Percentiles rank a stretch among this genome's conserved stretches.
phyloP scores from a whole-genome alignment of 2,113 vertebrate species.

The Paraplagusia blochii region DNA sequence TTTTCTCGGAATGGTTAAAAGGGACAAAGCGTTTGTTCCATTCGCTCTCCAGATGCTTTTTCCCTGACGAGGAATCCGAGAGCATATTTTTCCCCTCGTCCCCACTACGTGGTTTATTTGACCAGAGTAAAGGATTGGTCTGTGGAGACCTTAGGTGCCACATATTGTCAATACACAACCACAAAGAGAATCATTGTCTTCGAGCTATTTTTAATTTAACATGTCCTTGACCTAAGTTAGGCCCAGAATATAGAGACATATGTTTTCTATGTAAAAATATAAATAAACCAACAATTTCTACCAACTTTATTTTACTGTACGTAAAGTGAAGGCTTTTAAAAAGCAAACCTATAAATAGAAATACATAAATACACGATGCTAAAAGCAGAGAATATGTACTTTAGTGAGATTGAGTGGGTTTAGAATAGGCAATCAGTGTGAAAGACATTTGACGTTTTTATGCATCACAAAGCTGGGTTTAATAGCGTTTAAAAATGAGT shows the following conservation, averaged over 20 bases:
- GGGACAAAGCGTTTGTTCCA: constrained; percentile 50
- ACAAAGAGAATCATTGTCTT: not conserved
- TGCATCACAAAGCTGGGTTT: not conserved
- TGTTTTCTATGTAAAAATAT: not conserved
- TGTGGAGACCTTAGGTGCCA: constrained; percentile 8
- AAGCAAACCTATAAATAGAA: too few relatives aligned
- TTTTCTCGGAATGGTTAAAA: constrained; percentile 17
- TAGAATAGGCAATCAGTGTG: too few relatives aligned
- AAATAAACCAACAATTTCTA: too few relatives aligned
- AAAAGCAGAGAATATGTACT: not conserved
- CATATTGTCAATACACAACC: not conserved
- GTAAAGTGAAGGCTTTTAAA: too few relatives aligned
- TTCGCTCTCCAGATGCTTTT: constrained; percentile 19
- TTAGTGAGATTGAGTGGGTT: not conserved
- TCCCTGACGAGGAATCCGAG: not conserved
- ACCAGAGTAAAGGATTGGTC: constrained; percentile 9
- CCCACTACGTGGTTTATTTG: constrained; percentile 8
- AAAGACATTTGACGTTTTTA: not conserved
- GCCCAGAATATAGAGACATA: not conserved
- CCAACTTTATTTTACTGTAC: too few relatives aligned
- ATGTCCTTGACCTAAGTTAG: not conserved
- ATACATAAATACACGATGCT: not conserved
- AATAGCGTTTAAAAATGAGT: constrained; percentile 23
- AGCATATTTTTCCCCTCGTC: constrained; percentile 2
- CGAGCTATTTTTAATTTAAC: not conserved